phyloP scores from a whole-genome alignment of 2,797 vertebrate genomes.

The Cephalopachus bancanus region DNA sequence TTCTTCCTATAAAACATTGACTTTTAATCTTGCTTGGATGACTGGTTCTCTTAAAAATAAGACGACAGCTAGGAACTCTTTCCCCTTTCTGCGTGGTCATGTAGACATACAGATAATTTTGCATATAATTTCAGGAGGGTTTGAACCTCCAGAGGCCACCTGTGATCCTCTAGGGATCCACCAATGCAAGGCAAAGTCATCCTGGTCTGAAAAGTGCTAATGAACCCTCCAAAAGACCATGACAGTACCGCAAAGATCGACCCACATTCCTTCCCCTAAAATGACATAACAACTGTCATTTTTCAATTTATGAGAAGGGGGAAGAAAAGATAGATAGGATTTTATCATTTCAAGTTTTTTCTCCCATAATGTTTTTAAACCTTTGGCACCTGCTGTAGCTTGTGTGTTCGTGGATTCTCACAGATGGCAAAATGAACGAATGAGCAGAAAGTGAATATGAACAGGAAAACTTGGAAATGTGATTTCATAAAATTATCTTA shows the following conservation, averaged over 20 bases:
- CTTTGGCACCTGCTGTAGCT: constrained; percentile 54
- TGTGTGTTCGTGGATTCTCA: background rate
- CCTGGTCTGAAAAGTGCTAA: background rate
- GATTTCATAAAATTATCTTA: constrained; percentile 25
- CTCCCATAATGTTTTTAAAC: constrained; percentile 46
- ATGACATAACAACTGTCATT: constrained; percentile 32
- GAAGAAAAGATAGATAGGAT: background rate
- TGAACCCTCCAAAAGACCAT: background rate
- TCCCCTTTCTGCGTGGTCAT: background rate
- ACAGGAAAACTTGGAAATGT: background rate
- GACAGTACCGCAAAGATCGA: background rate
- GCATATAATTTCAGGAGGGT: background rate
- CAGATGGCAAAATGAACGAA: constrained; percentile 47
- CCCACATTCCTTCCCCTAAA: background rate
- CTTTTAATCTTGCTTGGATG: constrained; percentile 29
- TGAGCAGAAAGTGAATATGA: constrained; percentile 33
- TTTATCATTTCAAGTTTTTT: constrained; percentile 38
- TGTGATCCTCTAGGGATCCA: background rate
- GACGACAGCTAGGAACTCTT: background rate
- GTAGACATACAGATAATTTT: background rate
- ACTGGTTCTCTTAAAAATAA: background rate
- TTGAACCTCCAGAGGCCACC: background rate
- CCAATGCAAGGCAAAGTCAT: rapidly evolving
- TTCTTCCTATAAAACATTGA: background rate
- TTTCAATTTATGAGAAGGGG: constrained; percentile 61